Base-by-base conservation (phyloP, 1,140 invertebrate species). In the Drosophila elegans region DNA sequence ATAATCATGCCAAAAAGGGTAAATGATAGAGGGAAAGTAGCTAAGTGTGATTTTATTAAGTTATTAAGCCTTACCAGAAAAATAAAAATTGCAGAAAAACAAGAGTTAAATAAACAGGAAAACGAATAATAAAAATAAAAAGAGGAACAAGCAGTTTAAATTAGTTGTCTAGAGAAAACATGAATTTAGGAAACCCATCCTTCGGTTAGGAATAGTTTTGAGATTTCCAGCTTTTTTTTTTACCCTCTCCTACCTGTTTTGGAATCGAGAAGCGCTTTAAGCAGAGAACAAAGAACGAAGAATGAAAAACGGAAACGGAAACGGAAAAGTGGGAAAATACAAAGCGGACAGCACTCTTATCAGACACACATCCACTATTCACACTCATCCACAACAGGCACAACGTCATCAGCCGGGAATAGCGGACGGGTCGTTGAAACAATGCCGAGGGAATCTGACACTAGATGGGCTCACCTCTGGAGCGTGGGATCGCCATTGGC, bases 401-500 rank as follows among this genome's bases (percentile, higher is more conserved):
- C 56, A 59, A 46, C 62, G 16, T 41, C 57, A 36, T 49, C 44
- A 12, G 42, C 60, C 16, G 44, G 44, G 53, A 21, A 29, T 16
- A 16, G 59, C 36, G 63, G 59, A 39, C 57, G 16, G 39, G 38
- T 60, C 55, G 32, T 25, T 16, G 60, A 54, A 38, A 57, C 4
- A 41, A 32, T 41, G 38, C 55, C 41, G 52, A 11, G 57, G 52
- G 45, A 63, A 36, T 42, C 45, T 63, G 27, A 10, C n/a, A 7
- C 11, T 11, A 4, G 10, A 13, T 13, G 12, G 36, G 3, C 85
- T 91, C 62, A 92, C 91, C 91, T 92, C 55, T 80, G 78, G 63
- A 91, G 74, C 62, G 88, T 80, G 41, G 79, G 39, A 52, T 91
- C 77, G 68, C 84, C 80, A 34, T 77, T 86, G 55, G 66, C 61